Base-by-base conservation (phyloP, 2,113 vertebrate species). In the Pelmatolapia mariae region DNA sequence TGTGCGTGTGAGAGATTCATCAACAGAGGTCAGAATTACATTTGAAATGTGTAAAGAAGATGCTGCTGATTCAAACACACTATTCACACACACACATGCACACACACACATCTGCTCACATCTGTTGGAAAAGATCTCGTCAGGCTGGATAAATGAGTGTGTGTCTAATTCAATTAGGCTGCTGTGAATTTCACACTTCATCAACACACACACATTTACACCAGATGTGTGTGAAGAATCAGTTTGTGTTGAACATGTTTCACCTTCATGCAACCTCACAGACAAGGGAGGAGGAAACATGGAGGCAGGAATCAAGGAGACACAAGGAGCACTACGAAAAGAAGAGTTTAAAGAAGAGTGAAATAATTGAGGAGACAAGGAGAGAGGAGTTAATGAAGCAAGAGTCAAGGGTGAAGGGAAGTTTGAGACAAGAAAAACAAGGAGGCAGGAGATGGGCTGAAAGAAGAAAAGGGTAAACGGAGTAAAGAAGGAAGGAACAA, bases 161-260 rank as follows among this genome's bases (percentile, higher is more conserved):
- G n/a, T 71, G 36, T 71, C 66, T 43, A 71, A 71, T 71, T 43
- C 36, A 71, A 43, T 71, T 71, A 16, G 36, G 36, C 66, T 71
- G 66, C 66, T 71, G 66, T 71, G 66, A 71, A 71, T 71, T 71
- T 71, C n/a, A 71, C 36, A 40, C 66, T 24, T 71, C 36, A 43
- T 40, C 36, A 22, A 63, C 59, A 33, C 59, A 66, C 59, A 63
- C 59, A 33, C 59, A 63, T 24, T 43, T 15, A 5, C 5, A 71
- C 13, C 66, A 71, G 66, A 71, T 16, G 38, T 43, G 57, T 45
- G 22, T 73, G 38, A 73, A 73, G 22, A 73, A 73, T 45, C 66
- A 43, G 63, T 40, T 68, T 68, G 3, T 68, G 36, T 68, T 40
- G 36, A 68, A 68, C 63, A 68, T 24, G 63, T 68, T 68, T 68